phyloP scores from a whole-genome alignment of 2,113 vertebrate species.

The Melanerpes aurifrons region DNA sequence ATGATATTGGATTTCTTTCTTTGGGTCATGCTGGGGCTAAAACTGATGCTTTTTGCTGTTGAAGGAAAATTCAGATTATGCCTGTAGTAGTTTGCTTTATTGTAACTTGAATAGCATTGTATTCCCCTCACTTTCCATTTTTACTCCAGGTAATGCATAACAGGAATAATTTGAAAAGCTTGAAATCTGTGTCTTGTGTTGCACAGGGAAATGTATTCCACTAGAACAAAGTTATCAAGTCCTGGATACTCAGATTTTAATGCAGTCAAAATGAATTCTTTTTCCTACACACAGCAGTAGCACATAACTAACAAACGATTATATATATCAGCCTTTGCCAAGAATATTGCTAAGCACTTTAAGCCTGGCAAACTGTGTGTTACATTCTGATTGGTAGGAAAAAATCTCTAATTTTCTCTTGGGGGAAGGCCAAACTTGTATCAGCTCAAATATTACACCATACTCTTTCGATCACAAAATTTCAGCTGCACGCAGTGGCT shows the following conservation, averaged over 20 bases:
- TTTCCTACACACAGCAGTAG: conserved; percentile 43
- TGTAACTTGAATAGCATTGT: not conserved
- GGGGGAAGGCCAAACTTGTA: conserved; percentile 56
- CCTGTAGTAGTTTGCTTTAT: not conserved
- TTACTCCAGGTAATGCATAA: not conserved
- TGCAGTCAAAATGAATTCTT: conserved; percentile 61
- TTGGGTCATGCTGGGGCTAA: not conserved
- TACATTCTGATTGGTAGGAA: conserved; percentile 62
- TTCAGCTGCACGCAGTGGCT: conserved; percentile 34
- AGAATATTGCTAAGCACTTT: conserved; percentile 61
- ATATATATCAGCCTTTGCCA: conserved; percentile 59
- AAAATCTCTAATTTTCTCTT: conserved; percentile 63
- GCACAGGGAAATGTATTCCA: conserved; percentile 26
- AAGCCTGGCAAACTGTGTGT: conserved; percentile 58
- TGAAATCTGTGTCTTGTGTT: not conserved
- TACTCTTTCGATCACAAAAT: conserved; percentile 6
- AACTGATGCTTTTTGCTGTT: not conserved
- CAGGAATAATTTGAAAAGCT: not conserved
- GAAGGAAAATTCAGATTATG: not conserved
- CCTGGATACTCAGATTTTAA: conserved; percentile 60
- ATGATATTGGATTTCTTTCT: not conserved
- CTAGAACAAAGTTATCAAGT: conserved; percentile 50
- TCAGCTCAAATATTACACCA: not conserved
- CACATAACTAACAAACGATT: conserved; percentile 74
- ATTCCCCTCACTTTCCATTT: not conserved